Base-by-base conservation (phyloP, 2,797 vertebrate genomes). In the Periparus ater region DNA sequence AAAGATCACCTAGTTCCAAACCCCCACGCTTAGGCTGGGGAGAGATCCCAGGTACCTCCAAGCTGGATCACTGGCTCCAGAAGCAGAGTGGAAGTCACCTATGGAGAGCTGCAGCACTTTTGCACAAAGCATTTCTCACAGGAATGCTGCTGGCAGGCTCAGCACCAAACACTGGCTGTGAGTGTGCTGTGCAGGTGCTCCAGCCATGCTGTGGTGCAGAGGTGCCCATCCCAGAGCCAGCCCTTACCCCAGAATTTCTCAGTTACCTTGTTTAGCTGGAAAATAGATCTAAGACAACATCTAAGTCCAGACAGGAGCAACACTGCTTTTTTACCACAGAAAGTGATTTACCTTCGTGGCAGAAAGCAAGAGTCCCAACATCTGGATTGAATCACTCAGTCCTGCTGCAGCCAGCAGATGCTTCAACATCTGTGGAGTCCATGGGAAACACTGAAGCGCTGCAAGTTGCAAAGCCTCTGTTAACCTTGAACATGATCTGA, bases 361-460 rank as follows among this genome's bases (percentile, higher is more conserved):
- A 65, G 68, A 72, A 63, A 83, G 66, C 3, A 3, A 74, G 45
- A 82, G 32, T 54, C 80, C 29, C 10, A 2, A 90, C 86, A 96
- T 93, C 89, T 92, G 93, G 91, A 94, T 58, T 61, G 54, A 84
- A 93, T 94, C 73, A 83, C 27, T 51, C 48, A 9, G 1, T 72
- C 62, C 93, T 61, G 47, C 93, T 3, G 14, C 85, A 65, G 50
- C 62, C 95, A 93, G 57, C 96, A 96, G 89, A 95, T 93, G 96
- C 85, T 95, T 61, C 79, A 71, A n/a, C 94, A 95, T 96, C 89
- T 95, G 94, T 9, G 6, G 32, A 80, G 85, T 84, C 89, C 89
- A 93, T 93, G 92, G 92, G 93, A 95, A 96, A 90, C 3, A 6
- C 4, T 19, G 57, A 58, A 79, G 79, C 6, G 1, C 79, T 2